Conservation (phyloP, 2,888 invertebrate genomes). For the Platycheirus albimanus region DNA sequence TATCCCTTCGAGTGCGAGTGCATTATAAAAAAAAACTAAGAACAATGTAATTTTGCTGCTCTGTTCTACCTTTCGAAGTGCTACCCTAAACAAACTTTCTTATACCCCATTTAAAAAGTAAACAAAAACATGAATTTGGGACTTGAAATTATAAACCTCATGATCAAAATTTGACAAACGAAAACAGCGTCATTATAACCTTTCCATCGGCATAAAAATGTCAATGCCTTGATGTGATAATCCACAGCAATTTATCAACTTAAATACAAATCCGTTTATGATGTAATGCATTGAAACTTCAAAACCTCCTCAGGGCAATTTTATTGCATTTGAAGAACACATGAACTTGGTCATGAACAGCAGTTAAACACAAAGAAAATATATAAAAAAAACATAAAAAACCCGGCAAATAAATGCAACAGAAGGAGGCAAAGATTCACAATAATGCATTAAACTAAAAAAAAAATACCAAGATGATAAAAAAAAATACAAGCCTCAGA, state of each 20-base stretch:
- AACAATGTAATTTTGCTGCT: too few species aligned
- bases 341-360: constrained; percentile 68
- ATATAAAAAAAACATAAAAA: constrained; percentile 26
- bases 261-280: constrained; percentile 40
- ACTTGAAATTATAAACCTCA: too few species aligned
- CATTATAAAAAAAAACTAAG: too few species aligned
- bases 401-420: constrained; percentile 60
- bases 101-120: too few species aligned
- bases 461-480: not conserved
- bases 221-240: not conserved
- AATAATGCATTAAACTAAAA: constrained; percentile 26
- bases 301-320: constrained; percentile 22
- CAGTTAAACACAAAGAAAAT: constrained; percentile 55
- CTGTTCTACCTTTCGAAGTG: too few species aligned
- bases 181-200: not conserved
- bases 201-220: not conserved
- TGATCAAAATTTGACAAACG: not conserved
- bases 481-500: constrained; percentile 33
- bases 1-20: too few species aligned
- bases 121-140: too few species aligned
- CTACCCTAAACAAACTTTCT: too few species aligned
- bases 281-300: constrained; percentile 36
- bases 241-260: not conserved
- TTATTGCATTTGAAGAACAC: constrained; percentile 47
- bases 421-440: constrained; percentile 20